These are phyloP conservation scores for Monarcha castaneiventris DNA, from an alignment of 2,113 vertebrate genomes.

Conservation along the genomic window DNA sequence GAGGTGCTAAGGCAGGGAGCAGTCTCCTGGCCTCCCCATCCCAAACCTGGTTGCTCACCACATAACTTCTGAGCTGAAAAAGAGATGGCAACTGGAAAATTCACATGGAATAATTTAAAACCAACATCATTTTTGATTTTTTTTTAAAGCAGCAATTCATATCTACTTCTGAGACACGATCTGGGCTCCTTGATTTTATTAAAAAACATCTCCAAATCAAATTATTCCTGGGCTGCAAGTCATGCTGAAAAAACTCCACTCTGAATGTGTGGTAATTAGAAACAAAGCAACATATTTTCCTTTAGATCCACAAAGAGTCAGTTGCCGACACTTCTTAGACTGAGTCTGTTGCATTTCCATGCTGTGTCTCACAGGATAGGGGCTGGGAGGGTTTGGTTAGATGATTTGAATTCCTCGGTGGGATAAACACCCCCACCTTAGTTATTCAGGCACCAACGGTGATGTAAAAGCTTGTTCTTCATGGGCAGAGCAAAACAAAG, in stretches of 20 bases:
- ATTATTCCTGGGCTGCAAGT: not conserved
- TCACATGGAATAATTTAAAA: not conserved
- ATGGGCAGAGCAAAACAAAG: not conserved
- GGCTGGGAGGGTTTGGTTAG: not conserved
- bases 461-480: not conserved
- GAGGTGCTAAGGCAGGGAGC: accelerated
- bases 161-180: not conserved
- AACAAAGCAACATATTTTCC: not conserved
- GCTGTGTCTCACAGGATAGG: accelerated
- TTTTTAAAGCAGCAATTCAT: not conserved
- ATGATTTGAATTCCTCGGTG: not conserved
- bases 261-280: not conserved
- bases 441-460: not conserved
- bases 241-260: not conserved
- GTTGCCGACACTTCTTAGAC: not conserved
- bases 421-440: not conserved
- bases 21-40: not conserved
- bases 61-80: not conserved
- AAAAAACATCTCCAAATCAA: not conserved
- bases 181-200: not conserved
- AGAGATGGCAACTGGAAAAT: not conserved
- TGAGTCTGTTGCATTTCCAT: not conserved
- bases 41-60: not conserved
- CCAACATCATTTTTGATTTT: not conserved
- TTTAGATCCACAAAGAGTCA: not conserved